Percentiles rank a stretch among this genome's conserved stretches.
Conservation (phyloP, 2,113 vertebrate species). For the Anhinga anhinga region DNA sequence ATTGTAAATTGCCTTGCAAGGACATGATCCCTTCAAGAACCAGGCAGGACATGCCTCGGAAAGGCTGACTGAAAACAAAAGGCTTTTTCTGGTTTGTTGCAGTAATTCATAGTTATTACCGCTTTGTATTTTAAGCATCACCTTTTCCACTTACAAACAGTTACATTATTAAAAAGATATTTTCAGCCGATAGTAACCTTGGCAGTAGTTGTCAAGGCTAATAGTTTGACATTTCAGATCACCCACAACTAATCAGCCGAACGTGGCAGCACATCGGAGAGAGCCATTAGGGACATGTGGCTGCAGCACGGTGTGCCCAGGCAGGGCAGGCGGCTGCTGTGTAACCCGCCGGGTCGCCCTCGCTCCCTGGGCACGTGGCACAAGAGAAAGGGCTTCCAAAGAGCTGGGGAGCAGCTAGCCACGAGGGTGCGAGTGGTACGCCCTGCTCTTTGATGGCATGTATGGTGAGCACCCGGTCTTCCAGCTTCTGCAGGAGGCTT, state of each 20-base stretch:
- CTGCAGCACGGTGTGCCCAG: constrained; percentile 40
- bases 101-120: constrained; percentile 63
- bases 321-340: constrained; percentile 26
- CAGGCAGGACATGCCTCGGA: not conserved
- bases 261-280: constrained; percentile 67
- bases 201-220: constrained; percentile 67
- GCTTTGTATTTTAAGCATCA: constrained; percentile 67
- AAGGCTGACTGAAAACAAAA: constrained; percentile 1
- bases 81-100: not conserved
- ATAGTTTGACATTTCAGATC: constrained; percentile 79
- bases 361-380: not conserved
- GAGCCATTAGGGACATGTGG: constrained; percentile 63
- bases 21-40: not conserved
- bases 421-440: accelerated
- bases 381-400: not conserved
- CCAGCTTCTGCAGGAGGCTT: not conserved
- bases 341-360: not conserved
- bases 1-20: not conserved
- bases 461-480: not conserved
- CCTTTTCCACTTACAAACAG: constrained; percentile 66
- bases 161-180: constrained; percentile 66
- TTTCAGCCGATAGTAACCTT: constrained; percentile 49
- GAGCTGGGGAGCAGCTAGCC: not conserved
- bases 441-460: not conserved
- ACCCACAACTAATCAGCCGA: constrained; percentile 72